Conservation (phyloP, 1,140 invertebrate species). For the Agrypnia vestita region DNA sequence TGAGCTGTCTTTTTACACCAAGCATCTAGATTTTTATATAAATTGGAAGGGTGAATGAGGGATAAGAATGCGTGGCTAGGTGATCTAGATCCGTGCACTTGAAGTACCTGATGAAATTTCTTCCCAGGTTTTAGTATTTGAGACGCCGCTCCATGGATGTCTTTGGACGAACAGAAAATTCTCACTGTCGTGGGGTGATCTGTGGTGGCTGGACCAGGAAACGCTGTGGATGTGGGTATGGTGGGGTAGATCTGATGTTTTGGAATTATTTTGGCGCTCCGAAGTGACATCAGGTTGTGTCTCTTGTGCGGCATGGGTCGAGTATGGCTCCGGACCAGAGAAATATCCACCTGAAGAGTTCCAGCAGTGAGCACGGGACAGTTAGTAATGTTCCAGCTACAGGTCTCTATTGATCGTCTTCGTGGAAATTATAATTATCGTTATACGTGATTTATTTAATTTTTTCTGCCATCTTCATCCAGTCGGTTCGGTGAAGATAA, state of each 20-base stretch:
- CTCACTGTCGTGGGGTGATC: slow-evolving; percentile 18
- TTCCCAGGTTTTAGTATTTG: slow-evolving; percentile 23
- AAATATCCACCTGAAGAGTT: slow-evolving; percentile 41
- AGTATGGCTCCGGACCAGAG: slow-evolving; percentile 19
- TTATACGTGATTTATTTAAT: too few relatives aligned
- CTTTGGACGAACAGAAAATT: slow-evolving; percentile 44
- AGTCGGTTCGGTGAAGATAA: too few relatives aligned
- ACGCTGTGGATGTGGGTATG: slow-evolving; percentile 25
- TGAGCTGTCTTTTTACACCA: not conserved
- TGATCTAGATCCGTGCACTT: slow-evolving; percentile 24
- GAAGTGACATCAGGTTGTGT: slow-evolving; percentile 30
- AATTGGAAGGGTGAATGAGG: not conserved
- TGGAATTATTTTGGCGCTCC: slow-evolving; percentile 21
- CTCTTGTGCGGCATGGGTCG: slow-evolving; percentile 16
- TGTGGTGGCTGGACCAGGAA: slow-evolving; percentile 30
- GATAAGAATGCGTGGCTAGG: not conserved
- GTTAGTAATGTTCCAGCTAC: too few relatives aligned
- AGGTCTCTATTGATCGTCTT: too few relatives aligned
- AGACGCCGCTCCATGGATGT: slow-evolving; percentile 10
- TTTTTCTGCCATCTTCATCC: too few relatives aligned
- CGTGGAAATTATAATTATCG: too few relatives aligned
- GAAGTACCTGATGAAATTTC: slow-evolving; percentile 19
- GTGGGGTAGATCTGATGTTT: slow-evolving; percentile 11
- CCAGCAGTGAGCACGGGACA: slow-evolving; percentile 11
- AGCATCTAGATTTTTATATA: not conserved